These are phyloP conservation scores for Cryptomyrus ogoouensis DNA, from an alignment of 2,113 vertebrate genomes.

Conservation along the genomic window DNA sequence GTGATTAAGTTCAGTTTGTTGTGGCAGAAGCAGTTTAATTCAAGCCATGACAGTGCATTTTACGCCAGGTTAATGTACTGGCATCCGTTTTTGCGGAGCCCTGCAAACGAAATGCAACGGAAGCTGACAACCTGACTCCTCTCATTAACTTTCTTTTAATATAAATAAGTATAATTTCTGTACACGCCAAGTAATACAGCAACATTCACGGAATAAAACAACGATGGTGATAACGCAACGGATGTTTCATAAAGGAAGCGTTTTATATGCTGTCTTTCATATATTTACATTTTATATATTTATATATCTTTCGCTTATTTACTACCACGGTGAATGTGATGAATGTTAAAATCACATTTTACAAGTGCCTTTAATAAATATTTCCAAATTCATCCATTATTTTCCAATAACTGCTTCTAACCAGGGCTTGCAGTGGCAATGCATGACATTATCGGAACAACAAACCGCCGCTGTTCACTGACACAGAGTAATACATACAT, in stretches of 20 bases:
- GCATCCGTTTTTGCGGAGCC: neutral
- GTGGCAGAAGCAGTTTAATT: neutral
- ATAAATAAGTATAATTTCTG: neutral
- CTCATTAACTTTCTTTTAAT: neutral
- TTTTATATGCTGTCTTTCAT: neutral
- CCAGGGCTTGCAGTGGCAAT: neutral
- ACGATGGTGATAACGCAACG: neutral
- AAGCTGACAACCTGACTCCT: neutral
- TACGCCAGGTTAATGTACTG: neutral
- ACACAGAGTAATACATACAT: neutral
- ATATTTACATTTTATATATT: neutral
- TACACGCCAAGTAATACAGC: neutral
- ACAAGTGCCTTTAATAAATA: neutral
- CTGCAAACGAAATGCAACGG: neutral
- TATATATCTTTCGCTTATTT: neutral
- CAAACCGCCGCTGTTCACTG: neutral
- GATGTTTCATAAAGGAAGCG: neutral
- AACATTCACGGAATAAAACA: neutral
- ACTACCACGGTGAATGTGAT: neutral
- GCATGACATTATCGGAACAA: neutral
- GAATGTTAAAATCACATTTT: neutral
- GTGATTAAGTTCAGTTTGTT: neutral
- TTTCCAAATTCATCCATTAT: neutral
- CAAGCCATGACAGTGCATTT: neutral
- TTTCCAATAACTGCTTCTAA: neutral